These are phyloP conservation scores for Apolygus lucorum DNA, from an alignment of 1,140 invertebrate genomes.

Conservation along the genomic window DNA sequence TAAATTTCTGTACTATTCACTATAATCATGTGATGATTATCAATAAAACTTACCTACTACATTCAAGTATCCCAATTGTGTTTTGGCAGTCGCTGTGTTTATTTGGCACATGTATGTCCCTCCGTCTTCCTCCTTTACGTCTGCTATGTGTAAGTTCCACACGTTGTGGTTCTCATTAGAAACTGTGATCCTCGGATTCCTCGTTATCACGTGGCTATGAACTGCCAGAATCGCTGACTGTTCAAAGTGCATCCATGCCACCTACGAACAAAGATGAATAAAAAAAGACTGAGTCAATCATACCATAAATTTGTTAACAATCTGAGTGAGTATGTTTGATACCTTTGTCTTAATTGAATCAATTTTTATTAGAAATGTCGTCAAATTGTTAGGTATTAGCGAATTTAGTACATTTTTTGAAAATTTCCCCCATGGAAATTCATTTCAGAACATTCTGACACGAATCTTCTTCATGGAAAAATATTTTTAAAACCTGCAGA, in stretches of 20 bases:
- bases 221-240: slow-evolving; percentile 87
- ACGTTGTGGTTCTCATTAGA: slow-evolving; percentile 77
- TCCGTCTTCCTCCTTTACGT: slow-evolving; percentile 81
- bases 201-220: slow-evolving; percentile 83
- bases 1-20: too few relatives aligned
- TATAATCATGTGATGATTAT: too few relatives aligned
- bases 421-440: too few relatives aligned
- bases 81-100: slow-evolving; percentile 86
- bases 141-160: slow-evolving; percentile 83
- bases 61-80: slow-evolving; percentile 83
- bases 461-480: too few relatives aligned
- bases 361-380: too few relatives aligned
- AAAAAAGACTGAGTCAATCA: slow-evolving; percentile 1
- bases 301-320: background rate
- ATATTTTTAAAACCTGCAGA: too few relatives aligned
- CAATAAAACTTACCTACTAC: slow-evolving; percentile 93
- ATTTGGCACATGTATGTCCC: slow-evolving; percentile 94
- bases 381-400: too few relatives aligned
- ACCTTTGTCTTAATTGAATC: too few relatives aligned
- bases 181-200: slow-evolving; percentile 83
- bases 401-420: too few relatives aligned
- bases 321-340: background rate
- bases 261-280: slow-evolving; percentile 52
- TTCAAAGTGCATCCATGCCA: slow-evolving; percentile 92
- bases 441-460: too few relatives aligned